Evolutionary conservation across 2,888 invertebrate genomes (phyloP).

Genomic region (Palloptera scutellata): DNA sequence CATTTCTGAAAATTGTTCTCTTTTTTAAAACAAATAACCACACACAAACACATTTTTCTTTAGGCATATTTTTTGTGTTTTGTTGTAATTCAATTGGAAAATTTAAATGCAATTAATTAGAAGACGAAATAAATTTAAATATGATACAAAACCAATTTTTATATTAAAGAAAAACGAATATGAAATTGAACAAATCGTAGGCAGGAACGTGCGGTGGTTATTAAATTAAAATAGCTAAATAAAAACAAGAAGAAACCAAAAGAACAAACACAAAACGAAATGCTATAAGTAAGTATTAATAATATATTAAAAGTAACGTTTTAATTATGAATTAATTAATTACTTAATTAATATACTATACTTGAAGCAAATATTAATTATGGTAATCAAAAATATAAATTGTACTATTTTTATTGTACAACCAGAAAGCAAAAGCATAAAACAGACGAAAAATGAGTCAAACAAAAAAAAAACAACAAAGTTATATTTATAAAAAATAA

Average conservation of each 20-base stretch:
- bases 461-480: background rate
- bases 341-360: slow-evolving; percentile 23
- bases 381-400: too few relatives aligned
- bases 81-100: background rate
- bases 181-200: slow-evolving; percentile 62
- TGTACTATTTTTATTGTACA: slow-evolving; percentile 29
- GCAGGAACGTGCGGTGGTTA: slow-evolving; percentile 64
- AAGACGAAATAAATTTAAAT: slow-evolving; percentile 28
- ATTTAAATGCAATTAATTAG: slow-evolving; percentile 38
- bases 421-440: slow-evolving; percentile 2
- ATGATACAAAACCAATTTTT: too few relatives aligned
- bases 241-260: slow-evolving; percentile 24
- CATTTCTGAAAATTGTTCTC: background rate
- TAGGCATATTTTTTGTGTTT: background rate
- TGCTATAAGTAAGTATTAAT: slow-evolving; percentile 15
- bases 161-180: slow-evolving; percentile 39
- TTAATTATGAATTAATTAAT: slow-evolving; percentile 18
- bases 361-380: slow-evolving; percentile 20
- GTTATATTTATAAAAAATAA: slow-evolving; percentile 11
- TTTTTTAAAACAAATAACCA: background rate
- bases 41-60: background rate
- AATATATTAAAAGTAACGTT: slow-evolving; percentile 9
- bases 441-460: background rate
- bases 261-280: slow-evolving; percentile 28
- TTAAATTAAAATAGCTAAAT: slow-evolving; percentile 28